Conservation (phyloP, 2,888 invertebrate species). For the Philopedon plagiatum region DNA sequence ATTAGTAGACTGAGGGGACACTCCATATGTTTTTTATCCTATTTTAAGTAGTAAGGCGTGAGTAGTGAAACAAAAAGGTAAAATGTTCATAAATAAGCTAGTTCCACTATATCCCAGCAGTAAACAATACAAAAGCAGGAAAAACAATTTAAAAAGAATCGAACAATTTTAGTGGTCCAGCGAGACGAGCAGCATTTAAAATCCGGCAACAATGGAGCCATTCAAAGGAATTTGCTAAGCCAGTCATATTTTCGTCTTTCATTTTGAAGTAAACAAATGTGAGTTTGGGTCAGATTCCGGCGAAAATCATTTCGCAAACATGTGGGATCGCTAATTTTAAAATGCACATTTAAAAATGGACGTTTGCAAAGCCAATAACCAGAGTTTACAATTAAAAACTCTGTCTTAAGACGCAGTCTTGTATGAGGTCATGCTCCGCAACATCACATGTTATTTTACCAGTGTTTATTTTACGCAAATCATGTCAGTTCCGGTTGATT, state of each 20-base stretch:
- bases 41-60: no score
- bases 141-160: background rate
- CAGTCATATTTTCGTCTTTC: slow-evolving; percentile 46
- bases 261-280: slow-evolving; percentile 43
- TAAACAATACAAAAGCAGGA: no score
- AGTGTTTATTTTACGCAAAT: slow-evolving; percentile 41
- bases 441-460: slow-evolving; percentile 39
- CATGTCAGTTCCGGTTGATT: background rate
- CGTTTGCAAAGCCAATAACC: background rate
- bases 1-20: no score
- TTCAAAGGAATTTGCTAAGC: slow-evolving; percentile 44
- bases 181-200: slow-evolving; percentile 1
- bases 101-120: no score
- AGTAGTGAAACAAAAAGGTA: no score
- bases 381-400: background rate
- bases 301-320: slow-evolving; percentile 20
- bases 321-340: slow-evolving; percentile 2
- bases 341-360: background rate
- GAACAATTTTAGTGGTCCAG: background rate
- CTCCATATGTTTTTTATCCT: no score
- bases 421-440: slow-evolving; percentile 37
- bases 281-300: slow-evolving; percentile 39
- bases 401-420: slow-evolving; percentile 7
- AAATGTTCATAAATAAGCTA: no score
- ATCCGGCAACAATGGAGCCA: slow-evolving; percentile 31